These are phyloP conservation scores for Meteorus colon DNA, from an alignment of 2,888 invertebrate species.

Conservation along the genomic window DNA sequence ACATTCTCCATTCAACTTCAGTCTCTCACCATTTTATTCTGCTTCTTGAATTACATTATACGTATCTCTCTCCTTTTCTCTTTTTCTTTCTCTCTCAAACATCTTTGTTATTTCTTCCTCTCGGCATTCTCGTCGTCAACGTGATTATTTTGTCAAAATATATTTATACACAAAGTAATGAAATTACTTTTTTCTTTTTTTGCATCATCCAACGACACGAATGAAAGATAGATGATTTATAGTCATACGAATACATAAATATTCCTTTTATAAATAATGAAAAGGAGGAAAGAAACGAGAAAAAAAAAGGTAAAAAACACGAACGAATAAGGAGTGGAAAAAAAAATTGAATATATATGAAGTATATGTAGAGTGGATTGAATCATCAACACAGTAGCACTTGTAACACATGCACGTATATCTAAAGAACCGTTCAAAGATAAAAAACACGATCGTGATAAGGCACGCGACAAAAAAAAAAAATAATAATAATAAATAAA, in stretches of 20 bases:
- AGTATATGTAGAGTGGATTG: slow-evolving; percentile 8
- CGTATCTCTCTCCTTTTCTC: neutral
- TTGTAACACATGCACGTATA: slow-evolving; percentile 32
- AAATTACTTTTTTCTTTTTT: slow-evolving; percentile 14
- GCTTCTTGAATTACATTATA: slow-evolving; percentile 4
- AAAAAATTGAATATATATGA: no score
- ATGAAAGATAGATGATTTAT: neutral
- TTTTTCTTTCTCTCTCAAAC: no score
- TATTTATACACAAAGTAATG: slow-evolving; percentile 12
- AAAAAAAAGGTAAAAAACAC: slow-evolving; percentile 15
- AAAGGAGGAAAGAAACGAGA: slow-evolving; percentile 6
- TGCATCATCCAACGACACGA: slow-evolving; percentile 13
- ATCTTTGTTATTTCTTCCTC: neutral
- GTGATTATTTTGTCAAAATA: slow-evolving; percentile 37
- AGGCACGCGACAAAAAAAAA: slow-evolving; percentile 49
- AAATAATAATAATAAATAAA: slow-evolving; percentile 1
- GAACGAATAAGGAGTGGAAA: neutral
- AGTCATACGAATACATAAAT: neutral
- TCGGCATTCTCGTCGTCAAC: slow-evolving; percentile 39
- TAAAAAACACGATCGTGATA: slow-evolving; percentile 55
- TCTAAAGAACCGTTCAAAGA: slow-evolving; percentile 51
- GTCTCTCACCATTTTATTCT: neutral
- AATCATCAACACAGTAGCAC: slow-evolving; percentile 27
- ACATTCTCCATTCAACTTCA: neutral
- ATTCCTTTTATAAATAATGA: neutral